Evolutionary conservation across 2,797 vertebrate species (phyloP).

Genomic region (Picus viridis): DNA sequence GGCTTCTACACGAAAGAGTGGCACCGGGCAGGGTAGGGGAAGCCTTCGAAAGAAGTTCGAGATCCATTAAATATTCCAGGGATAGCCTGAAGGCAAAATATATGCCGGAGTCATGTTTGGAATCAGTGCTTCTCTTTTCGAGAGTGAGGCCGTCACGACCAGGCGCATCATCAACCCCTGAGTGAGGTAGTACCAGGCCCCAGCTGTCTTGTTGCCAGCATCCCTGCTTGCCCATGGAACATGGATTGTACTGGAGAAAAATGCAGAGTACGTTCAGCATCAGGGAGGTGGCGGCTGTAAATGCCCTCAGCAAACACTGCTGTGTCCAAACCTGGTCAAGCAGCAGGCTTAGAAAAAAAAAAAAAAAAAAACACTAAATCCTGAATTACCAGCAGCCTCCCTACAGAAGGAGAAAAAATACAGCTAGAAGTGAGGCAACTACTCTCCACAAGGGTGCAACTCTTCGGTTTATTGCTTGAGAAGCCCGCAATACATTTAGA

Average conservation of each 20-base stretch:
- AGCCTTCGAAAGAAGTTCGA: neutral
- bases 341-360: constrained; percentile 12
- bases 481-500: neutral
- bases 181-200: neutral
- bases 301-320: neutral
- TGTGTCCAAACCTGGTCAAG: neutral
- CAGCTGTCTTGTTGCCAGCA: neutral
- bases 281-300: neutral
- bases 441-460: neutral
- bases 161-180: neutral
- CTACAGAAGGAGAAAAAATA: neutral
- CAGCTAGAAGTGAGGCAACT: neutral
- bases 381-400: neutral
- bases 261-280: neutral
- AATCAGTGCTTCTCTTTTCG: rapidly evolving
- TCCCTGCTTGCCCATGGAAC: neutral
- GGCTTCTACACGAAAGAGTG: neutral
- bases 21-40: neutral
- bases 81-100: neutral
- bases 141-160: neutral
- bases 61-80: neutral
- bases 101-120: neutral
- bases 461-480: neutral
- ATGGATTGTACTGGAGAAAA: neutral
- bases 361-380: neutral